These are phyloP conservation scores for Phycodurus eques DNA, from an alignment of 2,113 vertebrate species.

Conservation along the genomic window DNA sequence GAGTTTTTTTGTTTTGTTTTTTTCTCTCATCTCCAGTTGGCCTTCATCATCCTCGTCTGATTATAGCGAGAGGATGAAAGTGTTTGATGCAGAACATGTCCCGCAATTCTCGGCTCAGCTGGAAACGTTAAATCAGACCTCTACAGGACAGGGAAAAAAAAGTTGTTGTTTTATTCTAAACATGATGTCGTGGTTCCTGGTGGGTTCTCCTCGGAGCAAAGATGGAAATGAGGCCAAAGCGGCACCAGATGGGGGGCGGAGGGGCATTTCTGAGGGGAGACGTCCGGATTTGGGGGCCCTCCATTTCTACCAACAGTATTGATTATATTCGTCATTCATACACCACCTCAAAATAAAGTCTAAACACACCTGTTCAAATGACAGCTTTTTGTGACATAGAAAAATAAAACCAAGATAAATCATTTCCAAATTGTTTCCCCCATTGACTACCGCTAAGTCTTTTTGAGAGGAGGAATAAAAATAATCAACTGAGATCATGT, in stretches of 20 bases:
- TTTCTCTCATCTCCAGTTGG: background rate
- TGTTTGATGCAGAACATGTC: constrained; percentile 15
- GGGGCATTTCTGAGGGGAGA: background rate
- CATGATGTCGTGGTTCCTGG: background rate
- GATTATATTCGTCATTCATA: no score
- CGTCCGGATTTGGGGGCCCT: background rate
- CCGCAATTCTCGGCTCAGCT: constrained; percentile 1
- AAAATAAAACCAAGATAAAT: background rate
- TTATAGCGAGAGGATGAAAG: constrained; percentile 3
- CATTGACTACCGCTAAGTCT: no score
- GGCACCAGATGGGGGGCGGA: background rate
- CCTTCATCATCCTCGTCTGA: background rate
- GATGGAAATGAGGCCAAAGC: background rate
- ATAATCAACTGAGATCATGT: no score
- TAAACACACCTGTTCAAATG: background rate
- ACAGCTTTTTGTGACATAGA: no score
- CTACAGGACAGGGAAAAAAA: background rate
- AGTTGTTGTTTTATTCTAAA: background rate
- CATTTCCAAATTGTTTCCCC: background rate
- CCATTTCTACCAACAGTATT: no score
- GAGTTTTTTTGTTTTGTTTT: background rate
- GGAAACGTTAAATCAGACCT: constrained; percentile 2
- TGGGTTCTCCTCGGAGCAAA: background rate
- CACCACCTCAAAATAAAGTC: background rate
- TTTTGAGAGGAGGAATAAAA: no score